A percentile compares a stretch with the other conserved stretches of the same genome.
phyloP scores from a whole-genome alignment of 2,888 invertebrate genomes.

The Lepetodrilus schrolli region DNA sequence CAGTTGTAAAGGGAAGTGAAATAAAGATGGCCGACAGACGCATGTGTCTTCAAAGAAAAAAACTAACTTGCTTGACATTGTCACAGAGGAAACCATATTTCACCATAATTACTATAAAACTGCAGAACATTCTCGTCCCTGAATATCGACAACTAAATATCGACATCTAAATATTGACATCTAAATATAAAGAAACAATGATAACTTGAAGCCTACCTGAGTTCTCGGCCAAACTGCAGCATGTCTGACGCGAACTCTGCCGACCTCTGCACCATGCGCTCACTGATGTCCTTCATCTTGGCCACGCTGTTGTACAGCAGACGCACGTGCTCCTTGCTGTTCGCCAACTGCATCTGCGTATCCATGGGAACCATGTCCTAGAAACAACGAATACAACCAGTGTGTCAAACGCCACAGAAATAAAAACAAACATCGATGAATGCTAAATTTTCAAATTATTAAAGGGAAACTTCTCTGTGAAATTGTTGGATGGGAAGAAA shows the following conservation, averaged over 20 bases:
- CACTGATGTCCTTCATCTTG: slow-evolving; percentile 72
- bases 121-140: not conserved
- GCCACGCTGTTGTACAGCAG: slow-evolving; percentile 66
- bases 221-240: slow-evolving; percentile 72
- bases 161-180: not conserved
- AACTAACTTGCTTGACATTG: too few species aligned
- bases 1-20: too few species aligned
- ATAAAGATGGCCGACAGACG: too few species aligned
- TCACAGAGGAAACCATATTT: too few species aligned
- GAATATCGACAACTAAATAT: not conserved
- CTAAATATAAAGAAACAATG: not conserved
- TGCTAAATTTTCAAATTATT: too few species aligned
- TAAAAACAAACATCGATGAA: too few species aligned
- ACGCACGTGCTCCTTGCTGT: slow-evolving; percentile 72
- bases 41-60: too few species aligned
- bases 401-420: too few species aligned
- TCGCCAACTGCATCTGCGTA: slow-evolving; percentile 73
- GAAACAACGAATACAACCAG: too few species aligned
- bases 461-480: too few species aligned
- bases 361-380: slow-evolving; percentile 75
- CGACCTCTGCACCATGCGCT: slow-evolving; percentile 71
- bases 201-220: slow-evolving; percentile 66
- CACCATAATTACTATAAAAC: too few species aligned
- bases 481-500: too few species aligned
- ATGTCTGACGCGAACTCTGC: slow-evolving; percentile 73